Percentiles rank a stretch among this genome's conserved stretches.
Conservation (phyloP, 2,888 invertebrate species). For the Minunthozetes semirufus region DNA sequence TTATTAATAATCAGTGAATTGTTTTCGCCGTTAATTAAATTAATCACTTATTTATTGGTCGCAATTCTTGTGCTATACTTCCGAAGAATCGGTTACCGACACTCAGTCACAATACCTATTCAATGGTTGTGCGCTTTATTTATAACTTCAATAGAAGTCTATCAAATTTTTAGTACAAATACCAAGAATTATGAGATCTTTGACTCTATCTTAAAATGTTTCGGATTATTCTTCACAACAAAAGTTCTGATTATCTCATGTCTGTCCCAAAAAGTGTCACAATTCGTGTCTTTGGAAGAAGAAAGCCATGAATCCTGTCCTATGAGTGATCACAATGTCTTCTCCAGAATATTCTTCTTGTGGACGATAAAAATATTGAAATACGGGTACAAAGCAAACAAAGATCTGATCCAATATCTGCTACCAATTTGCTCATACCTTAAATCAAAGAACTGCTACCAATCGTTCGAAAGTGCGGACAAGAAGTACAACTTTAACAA, state of each 20-base stretch:
- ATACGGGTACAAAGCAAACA: neutral
- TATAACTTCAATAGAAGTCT: neutral
- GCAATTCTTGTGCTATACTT: neutral
- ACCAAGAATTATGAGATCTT: neutral
- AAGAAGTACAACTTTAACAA: slow-evolving; percentile 11
- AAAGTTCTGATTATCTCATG: neutral
- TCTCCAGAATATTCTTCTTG: neutral
- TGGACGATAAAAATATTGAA: neutral
- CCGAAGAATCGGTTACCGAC: neutral
- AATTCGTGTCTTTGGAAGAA: neutral
- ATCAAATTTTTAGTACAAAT: neutral
- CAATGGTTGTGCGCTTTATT: neutral
- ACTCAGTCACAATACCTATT: neutral
- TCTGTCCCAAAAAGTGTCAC: neutral
- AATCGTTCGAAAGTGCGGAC: neutral
- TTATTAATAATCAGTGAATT: slow-evolving; percentile 8
- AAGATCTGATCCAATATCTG: neutral
- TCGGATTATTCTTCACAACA: neutral
- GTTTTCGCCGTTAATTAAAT: neutral
- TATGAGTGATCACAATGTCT: neutral
- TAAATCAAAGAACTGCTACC: neutral
- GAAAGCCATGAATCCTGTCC: neutral
- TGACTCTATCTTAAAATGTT: neutral
- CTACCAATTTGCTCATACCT: neutral
- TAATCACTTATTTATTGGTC: neutral